Percentiles rank a stretch among this genome's conserved stretches.
These are phyloP conservation scores for Caenorhabditis tropicalis DNA, from an alignment of 1,140 invertebrate species.

Conservation along the genomic window DNA sequence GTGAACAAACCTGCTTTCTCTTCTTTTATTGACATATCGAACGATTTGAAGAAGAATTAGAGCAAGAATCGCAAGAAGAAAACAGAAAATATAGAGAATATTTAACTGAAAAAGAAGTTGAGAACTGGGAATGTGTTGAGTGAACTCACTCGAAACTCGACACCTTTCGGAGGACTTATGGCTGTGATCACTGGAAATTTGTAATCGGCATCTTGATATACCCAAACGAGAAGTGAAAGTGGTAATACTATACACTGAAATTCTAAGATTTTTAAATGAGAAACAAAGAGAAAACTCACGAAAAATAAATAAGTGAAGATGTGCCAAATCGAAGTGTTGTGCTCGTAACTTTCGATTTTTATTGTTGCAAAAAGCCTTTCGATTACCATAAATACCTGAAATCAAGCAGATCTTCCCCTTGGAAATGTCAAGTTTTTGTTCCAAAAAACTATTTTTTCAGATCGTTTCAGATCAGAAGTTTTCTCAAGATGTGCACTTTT, in stretches of 20 bases:
- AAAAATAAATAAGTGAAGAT: slow-evolving; percentile 16
- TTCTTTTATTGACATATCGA: background rate
- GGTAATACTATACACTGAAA: slow-evolving; percentile 22
- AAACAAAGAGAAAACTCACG: background rate
- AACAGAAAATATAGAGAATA: slow-evolving; percentile 27
- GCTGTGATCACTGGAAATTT: background rate
- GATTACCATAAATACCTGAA: slow-evolving; percentile 14
- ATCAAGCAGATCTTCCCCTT: too few species aligned
- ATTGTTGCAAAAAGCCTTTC: background rate
- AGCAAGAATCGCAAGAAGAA: slow-evolving; percentile 5
- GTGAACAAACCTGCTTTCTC: slow-evolving; percentile 29
- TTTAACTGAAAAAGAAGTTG: background rate
- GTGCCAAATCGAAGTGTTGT: background rate
- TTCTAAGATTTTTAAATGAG: background rate
- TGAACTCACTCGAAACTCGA: background rate
- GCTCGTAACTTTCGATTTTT: slow-evolving; percentile 14
- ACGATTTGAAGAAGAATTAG: slow-evolving; percentile 1
- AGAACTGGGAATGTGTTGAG: background rate
- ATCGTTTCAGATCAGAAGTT: too few species aligned
- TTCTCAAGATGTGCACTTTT: too few species aligned
- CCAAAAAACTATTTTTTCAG: too few species aligned
- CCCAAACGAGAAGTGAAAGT: slow-evolving; percentile 9
- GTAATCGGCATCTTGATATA: slow-evolving; percentile 1
- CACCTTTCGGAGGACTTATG: slow-evolving; percentile 27
- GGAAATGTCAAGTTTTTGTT: too few species aligned